Evolutionary conservation across 35 echinoderm and acorn worm species (phyloP).

Genomic region (Anneissia japonica): DNA sequence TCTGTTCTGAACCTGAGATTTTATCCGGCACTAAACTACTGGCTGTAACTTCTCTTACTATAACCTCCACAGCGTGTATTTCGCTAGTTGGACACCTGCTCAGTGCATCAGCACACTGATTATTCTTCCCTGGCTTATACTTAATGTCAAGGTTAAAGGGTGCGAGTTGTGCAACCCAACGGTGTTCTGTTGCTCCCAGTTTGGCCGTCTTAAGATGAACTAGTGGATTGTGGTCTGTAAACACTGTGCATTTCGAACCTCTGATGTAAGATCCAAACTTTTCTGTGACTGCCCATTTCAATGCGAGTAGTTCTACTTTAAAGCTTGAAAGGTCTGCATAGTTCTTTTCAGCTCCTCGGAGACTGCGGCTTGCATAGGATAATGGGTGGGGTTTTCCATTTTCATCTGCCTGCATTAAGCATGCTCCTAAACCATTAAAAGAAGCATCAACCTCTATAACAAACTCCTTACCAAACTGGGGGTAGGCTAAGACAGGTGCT

Average conservation of each 20-base stretch:
- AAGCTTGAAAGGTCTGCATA: not conserved
- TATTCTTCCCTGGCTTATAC: not conserved
- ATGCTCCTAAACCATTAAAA: no score
- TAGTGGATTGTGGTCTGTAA: conserved; percentile 21
- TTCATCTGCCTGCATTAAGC: not conserved
- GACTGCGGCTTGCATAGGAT: no score
- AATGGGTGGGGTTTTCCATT: conserved; percentile 1
- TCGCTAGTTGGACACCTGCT: not conserved
- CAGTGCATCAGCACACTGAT: not conserved
- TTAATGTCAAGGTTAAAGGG: not conserved
- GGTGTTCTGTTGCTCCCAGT: not conserved
- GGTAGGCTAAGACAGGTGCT: not conserved
- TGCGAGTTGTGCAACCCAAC: not conserved
- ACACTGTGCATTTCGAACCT: not conserved
- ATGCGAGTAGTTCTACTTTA: not conserved
- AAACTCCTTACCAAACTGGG: not conserved
- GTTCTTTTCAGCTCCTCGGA: not conserved
- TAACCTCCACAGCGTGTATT: no score
- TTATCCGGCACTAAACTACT: no score
- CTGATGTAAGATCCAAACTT: not conserved
- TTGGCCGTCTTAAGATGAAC: not conserved
- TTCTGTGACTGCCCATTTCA: not conserved
- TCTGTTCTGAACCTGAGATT: no score
- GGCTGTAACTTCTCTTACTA: no score
- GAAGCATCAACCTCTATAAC: not conserved